These are phyloP conservation scores for Lepidurus arcticus DNA, from an alignment of 1,140 invertebrate species.

Conservation along the genomic window DNA sequence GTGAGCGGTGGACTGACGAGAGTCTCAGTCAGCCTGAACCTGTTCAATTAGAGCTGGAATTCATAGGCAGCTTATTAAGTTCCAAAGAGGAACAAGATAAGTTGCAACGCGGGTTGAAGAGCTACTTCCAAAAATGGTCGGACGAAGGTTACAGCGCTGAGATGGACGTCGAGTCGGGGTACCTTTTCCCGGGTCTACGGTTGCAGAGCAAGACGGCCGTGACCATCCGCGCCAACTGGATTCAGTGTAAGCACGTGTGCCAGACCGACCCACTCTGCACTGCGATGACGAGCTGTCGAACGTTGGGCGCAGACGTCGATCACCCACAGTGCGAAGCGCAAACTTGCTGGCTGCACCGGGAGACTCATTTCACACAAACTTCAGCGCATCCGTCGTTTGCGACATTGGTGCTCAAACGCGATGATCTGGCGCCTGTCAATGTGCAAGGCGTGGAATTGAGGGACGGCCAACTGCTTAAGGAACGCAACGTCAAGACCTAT, in stretches of 20 bases:
- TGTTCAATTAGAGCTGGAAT: slow-evolving; percentile 26
- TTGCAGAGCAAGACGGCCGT: slow-evolving; percentile 12
- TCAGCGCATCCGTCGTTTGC: slow-evolving; percentile 2
- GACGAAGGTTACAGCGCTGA: slow-evolving; percentile 27
- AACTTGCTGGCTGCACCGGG: slow-evolving; percentile 25
- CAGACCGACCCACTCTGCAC: slow-evolving; percentile 19
- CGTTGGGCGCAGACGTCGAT: slow-evolving; percentile 1
- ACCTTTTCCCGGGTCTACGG: neutral
- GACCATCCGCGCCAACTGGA: slow-evolving; percentile 20
- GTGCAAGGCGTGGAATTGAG: slow-evolving; percentile 26
- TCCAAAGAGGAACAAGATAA: neutral
- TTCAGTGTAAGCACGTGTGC: slow-evolving; percentile 4
- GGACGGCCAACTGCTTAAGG: neutral
- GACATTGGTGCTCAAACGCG: slow-evolving; percentile 17
- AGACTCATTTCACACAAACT: slow-evolving; percentile 22
- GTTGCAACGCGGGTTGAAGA: slow-evolving; percentile 20
- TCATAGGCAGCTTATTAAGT: slow-evolving; percentile 24
- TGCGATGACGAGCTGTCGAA: slow-evolving; percentile 23
- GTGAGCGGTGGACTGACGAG: slow-evolving; percentile 16
- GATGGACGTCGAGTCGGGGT: slow-evolving; percentile 8
- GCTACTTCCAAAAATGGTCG: neutral
- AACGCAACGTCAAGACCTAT: neutral
- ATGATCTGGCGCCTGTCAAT: slow-evolving; percentile 24
- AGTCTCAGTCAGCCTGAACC: slow-evolving; percentile 19
- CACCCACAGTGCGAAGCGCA: slow-evolving; percentile 25